Evolutionary conservation across 30 jellyfish, hydroid and myxozoan genomes (phyloP).

Genomic region (Pseudorhiza aurosa): DNA sequence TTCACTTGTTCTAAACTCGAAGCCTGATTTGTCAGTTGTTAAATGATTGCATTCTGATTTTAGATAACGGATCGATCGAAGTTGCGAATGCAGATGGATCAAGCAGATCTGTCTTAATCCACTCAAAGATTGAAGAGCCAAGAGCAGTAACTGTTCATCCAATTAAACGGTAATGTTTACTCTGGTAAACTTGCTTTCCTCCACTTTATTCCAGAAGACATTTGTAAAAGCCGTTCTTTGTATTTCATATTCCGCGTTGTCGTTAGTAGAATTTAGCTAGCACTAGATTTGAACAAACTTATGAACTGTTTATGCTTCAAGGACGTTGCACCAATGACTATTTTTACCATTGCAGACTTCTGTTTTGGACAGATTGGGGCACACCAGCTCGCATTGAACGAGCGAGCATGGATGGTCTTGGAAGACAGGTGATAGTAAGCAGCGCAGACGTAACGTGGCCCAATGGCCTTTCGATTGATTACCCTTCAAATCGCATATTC

Average conservation of each 20-base stretch:
- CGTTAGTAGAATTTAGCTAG: no score
- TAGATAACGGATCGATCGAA: constrained; percentile 60
- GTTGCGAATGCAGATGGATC: constrained; percentile 93
- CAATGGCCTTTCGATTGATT: constrained; percentile 82
- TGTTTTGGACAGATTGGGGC: constrained; percentile 95
- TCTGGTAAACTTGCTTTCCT: no score
- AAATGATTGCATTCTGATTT: no score
- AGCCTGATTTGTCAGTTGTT: no score
- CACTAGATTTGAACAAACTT: no score
- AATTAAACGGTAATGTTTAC: constrained; percentile 62
- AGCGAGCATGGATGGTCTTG: constrained; percentile 87
- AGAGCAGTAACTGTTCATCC: constrained; percentile 95
- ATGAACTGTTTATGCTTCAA: no score
- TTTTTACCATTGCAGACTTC: constrained; percentile 39
- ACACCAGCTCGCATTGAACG: constrained; percentile 67
- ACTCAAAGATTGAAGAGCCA: constrained; percentile 60
- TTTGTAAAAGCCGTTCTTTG: no score
- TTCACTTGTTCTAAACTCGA: no score
- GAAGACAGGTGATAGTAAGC: constrained; percentile 50
- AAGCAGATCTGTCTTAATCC: constrained; percentile 53
- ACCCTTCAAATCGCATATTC: constrained; percentile 65
- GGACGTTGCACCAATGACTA: no score
- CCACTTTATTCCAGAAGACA: no score
- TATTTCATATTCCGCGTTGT: no score
- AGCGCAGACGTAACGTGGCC: constrained; percentile 67